Evolutionary conservation across 2,888 invertebrate genomes (phyloP), one percentile per base, ranked within the genome.

Genomic region (Diplolepis rosae): DNA sequence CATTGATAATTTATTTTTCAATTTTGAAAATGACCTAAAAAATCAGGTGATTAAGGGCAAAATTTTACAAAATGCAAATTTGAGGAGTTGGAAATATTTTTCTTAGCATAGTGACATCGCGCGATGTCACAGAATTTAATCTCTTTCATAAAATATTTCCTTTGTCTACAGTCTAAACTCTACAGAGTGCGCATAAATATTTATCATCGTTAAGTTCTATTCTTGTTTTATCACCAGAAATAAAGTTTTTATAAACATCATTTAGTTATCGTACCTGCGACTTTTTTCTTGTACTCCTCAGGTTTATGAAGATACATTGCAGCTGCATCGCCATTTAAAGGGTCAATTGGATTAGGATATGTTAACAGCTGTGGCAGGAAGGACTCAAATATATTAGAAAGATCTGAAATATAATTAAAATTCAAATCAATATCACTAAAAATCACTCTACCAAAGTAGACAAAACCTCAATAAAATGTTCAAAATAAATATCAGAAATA

Each of bases 271-370:
- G 78, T 85, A 94, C 95, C 97, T 91, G 95, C 94, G 66, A 99
- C 99, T 92, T 99, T 99, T 89, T 97, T 97, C 92, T 98, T 98
- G 92, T 99, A 99, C 89, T 99, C 99, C 90, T 99, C 99, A 68
- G 99, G 99, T 90, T 99, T 99, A 91, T 99, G 99, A 87, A 99
- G 94, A 91, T 98, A 99, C 94, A 99, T 95, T 76, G 99, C 98
- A 81, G 99, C 99, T 74, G 99, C 99, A 90, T 99, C 99, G 52
- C 99, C 99, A 91, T 99, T 99, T 79, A 99, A 91, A 35, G 99
- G 99, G 91, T 99, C 99, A 84, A 98, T 98, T 69, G 99, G 99
- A 91, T 99, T 99, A 61, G 99, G 99, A 92, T 99, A 99, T 83
- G 99, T 98, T 89, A 99, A 92, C 89, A 99, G 92, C 91, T 99